Base-by-base conservation (phyloP, 2,113 vertebrate species). In the Ciconia stormi region DNA sequence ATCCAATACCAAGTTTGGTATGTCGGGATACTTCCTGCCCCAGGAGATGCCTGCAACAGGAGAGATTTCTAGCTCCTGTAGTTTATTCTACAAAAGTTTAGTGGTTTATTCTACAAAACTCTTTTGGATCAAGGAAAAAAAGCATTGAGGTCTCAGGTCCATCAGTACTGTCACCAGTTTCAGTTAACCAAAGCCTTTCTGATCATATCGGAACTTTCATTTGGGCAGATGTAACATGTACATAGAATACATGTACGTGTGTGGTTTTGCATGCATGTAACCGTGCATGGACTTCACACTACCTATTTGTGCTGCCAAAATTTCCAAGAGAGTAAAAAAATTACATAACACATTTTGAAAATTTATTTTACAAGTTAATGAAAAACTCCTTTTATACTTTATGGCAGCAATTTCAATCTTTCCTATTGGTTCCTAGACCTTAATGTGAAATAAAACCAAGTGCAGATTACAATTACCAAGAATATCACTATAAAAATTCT, bases 401-500 rank as follows among this genome's bases (percentile, higher is more conserved):
- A 67, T 89, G 22, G 53, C 49, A 94, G 30, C 27, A 79, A 58
- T 87, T 95, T 76, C 40, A 46, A 6, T 61, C 34, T 89, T 94
- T 89, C 34, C 18, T 59, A 11, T 87, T 87, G 49, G 11, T 85
- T 95, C 36, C 42, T 61, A 82, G 44, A 87, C 6, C 11, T 93
- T 79, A 78, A 93, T 77, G 36, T 34, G 55, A 93, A 96, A 89
- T 92, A 81, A 95, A 96, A 81, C 20, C 27, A 77, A 90, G 55
- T 16, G 11, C 20, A 82, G 42, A 73, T 80, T 82, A 80, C 53
- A 85, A 82, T 79, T 89, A 89, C 44, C 67, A 73, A 77, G 52
- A 93, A 65, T 88, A 88, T 61, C 20, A 38, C 49, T 63, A 52
- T 69, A 80, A 89, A 95, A 91, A 23, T 55, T 77, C 44, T 82